These are phyloP conservation scores for Epinephelus moara DNA, from an alignment of 2,113 vertebrate species.

Conservation along the genomic window DNA sequence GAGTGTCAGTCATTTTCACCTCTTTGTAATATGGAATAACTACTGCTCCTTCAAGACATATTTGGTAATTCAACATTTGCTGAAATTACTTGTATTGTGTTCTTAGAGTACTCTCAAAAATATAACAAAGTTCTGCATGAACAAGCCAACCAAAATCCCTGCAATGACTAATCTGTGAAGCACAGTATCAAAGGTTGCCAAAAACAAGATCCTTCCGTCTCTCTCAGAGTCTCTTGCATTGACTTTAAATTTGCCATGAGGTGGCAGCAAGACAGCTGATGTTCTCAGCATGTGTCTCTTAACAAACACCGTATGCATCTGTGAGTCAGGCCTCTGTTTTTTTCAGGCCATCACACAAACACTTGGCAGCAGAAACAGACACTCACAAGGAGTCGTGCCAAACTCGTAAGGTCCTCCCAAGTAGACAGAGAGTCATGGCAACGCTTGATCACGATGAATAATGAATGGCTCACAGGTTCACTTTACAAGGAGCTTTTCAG, in stretches of 20 bases:
- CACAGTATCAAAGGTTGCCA: neutral
- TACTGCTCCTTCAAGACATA: neutral
- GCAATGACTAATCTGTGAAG: neutral
- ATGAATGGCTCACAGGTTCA: constrained; percentile 80
- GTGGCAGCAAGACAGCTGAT: constrained; percentile 89
- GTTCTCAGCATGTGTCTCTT: constrained; percentile 90
- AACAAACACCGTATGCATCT: constrained; percentile 88
- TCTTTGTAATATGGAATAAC: neutral
- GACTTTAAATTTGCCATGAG: constrained; percentile 89
- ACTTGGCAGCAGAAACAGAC: constrained; percentile 78
- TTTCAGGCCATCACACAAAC: constrained; percentile 89
- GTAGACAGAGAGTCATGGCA: constrained; percentile 75
- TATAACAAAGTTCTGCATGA: neutral
- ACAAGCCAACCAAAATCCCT: neutral
- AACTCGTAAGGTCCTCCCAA: constrained; percentile 72
- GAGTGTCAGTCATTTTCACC: neutral
- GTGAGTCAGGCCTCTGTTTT: constrained; percentile 84
- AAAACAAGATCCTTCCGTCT: neutral
- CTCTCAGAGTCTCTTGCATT: constrained; percentile 49
- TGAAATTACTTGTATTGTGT: neutral
- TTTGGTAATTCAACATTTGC: neutral
- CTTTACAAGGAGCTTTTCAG: constrained; percentile 83
- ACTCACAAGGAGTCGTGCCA: constrained; percentile 67
- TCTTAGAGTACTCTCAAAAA: neutral
- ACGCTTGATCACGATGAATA: constrained; percentile 82